Evolutionary conservation across 2,888 invertebrate genomes (phyloP), one percentile per base, ranked within the genome.

Genomic region (Exephanes ischioxanthus): DNA sequence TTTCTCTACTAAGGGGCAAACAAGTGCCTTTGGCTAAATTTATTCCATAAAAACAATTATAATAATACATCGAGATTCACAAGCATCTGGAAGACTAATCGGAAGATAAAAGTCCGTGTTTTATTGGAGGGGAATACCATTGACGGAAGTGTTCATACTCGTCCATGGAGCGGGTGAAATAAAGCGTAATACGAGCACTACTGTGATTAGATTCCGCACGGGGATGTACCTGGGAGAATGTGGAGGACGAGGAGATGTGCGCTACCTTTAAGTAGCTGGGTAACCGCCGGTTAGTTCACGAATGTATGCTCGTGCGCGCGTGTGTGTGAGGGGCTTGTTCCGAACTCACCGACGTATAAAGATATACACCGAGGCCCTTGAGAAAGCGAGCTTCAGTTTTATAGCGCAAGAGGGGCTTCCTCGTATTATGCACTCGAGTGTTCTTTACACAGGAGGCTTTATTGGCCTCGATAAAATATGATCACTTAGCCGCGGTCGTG

Each of bases 381-480:
- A 51, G 37, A 55, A 68, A 72, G 68, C 63, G 58, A 72, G 70
- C 48, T 53, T 63, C 30, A 19, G 72, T 61, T 41, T 45, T 81
- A 81, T 81, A 84, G 71, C 53, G 68, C 45, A 51, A 53, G 5
- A 41, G 73, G 58, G 77, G 78, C 68, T 85, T 68, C 61, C 58
- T 53, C 58, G 80, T 87, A 90, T 92, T 90, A 91, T 91, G 89
- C 89, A 90, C 89, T 84, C 88, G 75, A 87, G 83, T 80, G 87
- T 88, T 88, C 88, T 89, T 89, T 88, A 86, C 85, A 85, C 86
- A 76, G 76, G 75, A 71, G 85, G 83, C 90, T 92, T 91, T 91
- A 91, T 91, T 91, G 90, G 89, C 86, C 63, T 84, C 89, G 89
- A 92, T 92, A 91, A 92, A 92, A 90, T 89, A 89, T 90, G 89